These are phyloP conservation scores for Electrona antarctica DNA, from an alignment of 2,113 vertebrate species.

Conservation along the genomic window DNA sequence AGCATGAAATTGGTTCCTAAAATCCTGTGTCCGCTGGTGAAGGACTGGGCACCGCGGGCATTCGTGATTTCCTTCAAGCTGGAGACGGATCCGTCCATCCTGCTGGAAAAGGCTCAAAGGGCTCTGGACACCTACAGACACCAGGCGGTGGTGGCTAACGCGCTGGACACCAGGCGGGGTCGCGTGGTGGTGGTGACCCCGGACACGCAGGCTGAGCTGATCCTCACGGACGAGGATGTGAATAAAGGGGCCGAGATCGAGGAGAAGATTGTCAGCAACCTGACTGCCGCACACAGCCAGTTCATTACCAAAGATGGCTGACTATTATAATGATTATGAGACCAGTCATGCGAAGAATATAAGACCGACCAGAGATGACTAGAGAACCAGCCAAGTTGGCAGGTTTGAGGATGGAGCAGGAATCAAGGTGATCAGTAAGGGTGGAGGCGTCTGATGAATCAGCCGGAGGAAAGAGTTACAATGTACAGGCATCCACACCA, in stretches of 20 bases:
- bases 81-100: conserved; percentile 88
- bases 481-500: no score
- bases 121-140: conserved; percentile 91
- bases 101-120: conserved; percentile 85
- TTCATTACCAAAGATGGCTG: conserved; percentile 79
- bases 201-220: conserved; percentile 82
- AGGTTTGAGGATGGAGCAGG: no score
- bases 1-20: conserved; percentile 99
- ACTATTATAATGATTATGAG: not conserved
- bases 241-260: conserved; percentile 87
- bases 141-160: conserved; percentile 93
- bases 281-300: conserved; percentile 80
- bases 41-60: conserved; percentile 94
- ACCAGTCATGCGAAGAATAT: no score
- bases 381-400: no score
- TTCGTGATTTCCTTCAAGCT: conserved; percentile 97
- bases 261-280: conserved; percentile 87
- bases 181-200: conserved; percentile 89
- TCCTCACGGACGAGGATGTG: conserved; percentile 85
- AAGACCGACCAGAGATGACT: no score
- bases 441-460: no score
- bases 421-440: no score
- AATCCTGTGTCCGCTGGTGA: conserved; percentile 94
- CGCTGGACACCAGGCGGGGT: conserved; percentile 87
- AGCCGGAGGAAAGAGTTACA: no score